phyloP scores from a whole-genome alignment of 2,888 invertebrate species.

The Octodonta nipae region DNA sequence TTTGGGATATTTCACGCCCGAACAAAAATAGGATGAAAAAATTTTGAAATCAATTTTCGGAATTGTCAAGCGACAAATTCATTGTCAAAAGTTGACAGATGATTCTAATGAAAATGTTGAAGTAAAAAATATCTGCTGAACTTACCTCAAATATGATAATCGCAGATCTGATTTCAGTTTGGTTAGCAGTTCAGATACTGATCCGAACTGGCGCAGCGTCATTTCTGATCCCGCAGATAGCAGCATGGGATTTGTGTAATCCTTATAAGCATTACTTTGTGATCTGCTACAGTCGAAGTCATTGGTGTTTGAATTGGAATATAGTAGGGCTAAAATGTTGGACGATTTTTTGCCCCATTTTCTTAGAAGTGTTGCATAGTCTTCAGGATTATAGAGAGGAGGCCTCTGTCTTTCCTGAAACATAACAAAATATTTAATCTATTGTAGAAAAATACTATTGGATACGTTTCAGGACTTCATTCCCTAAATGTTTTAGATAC shows the following conservation, averaged over 20 bases:
- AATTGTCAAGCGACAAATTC: constrained; percentile 12
- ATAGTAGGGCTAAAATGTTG: constrained; percentile 29
- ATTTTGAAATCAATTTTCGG: constrained; percentile 10
- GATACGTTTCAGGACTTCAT: no score
- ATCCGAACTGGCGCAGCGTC: constrained; percentile 75
- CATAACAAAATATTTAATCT: background rate
- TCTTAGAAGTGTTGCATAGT: constrained; percentile 65
- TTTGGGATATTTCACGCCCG: no score
- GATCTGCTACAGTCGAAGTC: constrained; percentile 24
- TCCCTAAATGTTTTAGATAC: no score
- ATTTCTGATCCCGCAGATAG: constrained; percentile 63
- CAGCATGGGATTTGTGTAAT: constrained; percentile 52
- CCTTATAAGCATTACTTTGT: constrained; percentile 26
- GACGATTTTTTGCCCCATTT: constrained; percentile 62
- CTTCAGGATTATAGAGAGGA: constrained; percentile 82
- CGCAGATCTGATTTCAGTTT: constrained; percentile 76
- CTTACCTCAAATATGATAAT: constrained; percentile 76
- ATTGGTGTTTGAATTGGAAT: constrained; percentile 22
- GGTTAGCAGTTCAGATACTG: constrained; percentile 73
- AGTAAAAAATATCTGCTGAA: constrained; percentile 2
- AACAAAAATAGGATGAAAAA: constrained; percentile 10
- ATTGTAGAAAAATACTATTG: background rate
- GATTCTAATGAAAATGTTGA: no score
- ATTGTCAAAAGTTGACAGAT: constrained; percentile 9
- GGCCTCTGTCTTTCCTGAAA: constrained; percentile 68